phyloP scores from a whole-genome alignment of 2,888 invertebrate genomes.

The Sylvicola cinctus region DNA sequence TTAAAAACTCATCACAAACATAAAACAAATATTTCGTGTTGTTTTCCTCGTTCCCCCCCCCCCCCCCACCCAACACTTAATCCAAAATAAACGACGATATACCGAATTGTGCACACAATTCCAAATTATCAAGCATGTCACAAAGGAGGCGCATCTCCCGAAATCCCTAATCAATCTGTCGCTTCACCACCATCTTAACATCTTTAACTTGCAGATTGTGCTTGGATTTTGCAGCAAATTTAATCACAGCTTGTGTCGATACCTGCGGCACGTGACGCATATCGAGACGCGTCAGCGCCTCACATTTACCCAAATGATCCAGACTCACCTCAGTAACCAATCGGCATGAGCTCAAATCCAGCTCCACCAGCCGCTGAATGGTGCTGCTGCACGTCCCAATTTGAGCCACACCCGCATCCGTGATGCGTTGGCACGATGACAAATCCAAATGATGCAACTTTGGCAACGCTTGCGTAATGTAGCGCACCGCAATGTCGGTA shows the following conservation, averaged over 20 bases:
- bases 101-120: no score
- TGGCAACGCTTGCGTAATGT: slow-evolving; percentile 55
- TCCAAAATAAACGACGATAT: no score
- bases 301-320: slow-evolving; percentile 59
- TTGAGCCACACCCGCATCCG: slow-evolving; percentile 79
- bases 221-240: slow-evolving; percentile 62
- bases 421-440: slow-evolving; percentile 68
- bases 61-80: no score
- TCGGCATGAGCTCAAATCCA: slow-evolving; percentile 66
- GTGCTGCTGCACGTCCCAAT: slow-evolving; percentile 54
- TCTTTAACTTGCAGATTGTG: slow-evolving; percentile 62
- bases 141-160: no score
- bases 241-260: slow-evolving; percentile 61
- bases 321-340: slow-evolving; percentile 63
- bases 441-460: slow-evolving; percentile 57
- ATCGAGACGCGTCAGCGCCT: slow-evolving; percentile 49
- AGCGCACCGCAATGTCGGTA: slow-evolving; percentile 53
- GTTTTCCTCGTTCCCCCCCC: no score
- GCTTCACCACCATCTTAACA: slow-evolving; percentile 48
- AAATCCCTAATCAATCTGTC: slow-evolving; percentile 11
- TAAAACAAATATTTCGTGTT: no score
- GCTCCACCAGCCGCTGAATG: slow-evolving; percentile 38
- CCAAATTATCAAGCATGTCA: no score
- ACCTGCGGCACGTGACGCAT: slow-evolving; percentile 62
- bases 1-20: no score